Base-by-base conservation (phyloP, 2,797 vertebrate genomes). In the Sebastes jordani region DNA sequence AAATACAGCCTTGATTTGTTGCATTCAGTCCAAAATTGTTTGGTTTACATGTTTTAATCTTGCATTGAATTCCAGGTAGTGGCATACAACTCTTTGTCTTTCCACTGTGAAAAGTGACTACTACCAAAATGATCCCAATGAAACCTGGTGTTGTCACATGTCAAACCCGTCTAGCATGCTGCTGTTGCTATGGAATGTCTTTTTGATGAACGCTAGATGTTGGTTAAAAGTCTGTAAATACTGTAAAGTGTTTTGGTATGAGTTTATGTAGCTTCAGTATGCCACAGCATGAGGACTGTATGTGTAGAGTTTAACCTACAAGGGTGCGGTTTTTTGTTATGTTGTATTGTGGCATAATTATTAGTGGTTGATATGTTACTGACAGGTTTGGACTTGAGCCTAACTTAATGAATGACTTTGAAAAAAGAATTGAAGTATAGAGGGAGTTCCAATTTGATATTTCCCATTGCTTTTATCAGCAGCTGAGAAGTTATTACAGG, bases 311-410 rank as follows among this genome's bases (percentile, higher is more conserved):
- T 42, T 4, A n/a, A 32, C n/a, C 16, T 52, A 10, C 59, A 20
- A 65, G 30, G 32, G 60, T 54, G 14, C 10, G 59, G 18, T 70
- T 58, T 62, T 25, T 25, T 63, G 8, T 55, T 30, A 11, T 71
- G 32, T 22, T 72, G 56, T 10, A 14, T 62, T 5, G 13, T 38
- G 23, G 23, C 54, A 72, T n/a, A 68, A n/a, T n/a, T 32, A 32
- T 61, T 18, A 55, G 27, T 20, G 27, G 34, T n/a, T 23, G 9
- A 27, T 56, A 42, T n/a, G 25, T 54, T 29, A 29, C 42, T 23
- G 7, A 65, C 70, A 74, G 6, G 71, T 78, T 38, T 54, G 32
- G 42, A 75, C 55, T 74, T 70, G 54, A 62, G 46, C 18, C 22
- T 30, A 16, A 30, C 30, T 3, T 25, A 34, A 55, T 55, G n/a